Evolutionary conservation across 2,797 vertebrate genomes (phyloP).

Genomic region (Pangasius djambal): DNA sequence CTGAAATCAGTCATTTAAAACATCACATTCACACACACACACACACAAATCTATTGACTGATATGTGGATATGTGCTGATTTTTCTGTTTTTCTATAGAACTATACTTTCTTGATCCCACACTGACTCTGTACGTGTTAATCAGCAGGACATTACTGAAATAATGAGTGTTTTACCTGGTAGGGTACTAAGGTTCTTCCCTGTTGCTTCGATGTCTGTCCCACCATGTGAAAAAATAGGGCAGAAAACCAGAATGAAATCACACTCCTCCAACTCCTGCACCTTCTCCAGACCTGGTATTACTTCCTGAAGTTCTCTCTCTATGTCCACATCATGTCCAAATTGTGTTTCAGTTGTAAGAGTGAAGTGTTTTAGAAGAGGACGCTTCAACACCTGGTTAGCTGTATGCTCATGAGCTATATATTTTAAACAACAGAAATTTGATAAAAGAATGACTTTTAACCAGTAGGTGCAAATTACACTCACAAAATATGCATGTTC

Average conservation of each 20-base stretch:
- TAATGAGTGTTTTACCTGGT: neutral
- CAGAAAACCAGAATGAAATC: conserved; percentile 41
- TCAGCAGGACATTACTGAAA: neutral
- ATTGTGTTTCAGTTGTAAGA: neutral
- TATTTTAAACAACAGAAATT: neutral
- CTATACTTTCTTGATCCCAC: neutral
- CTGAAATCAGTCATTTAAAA: too few species aligned
- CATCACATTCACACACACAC: too few species aligned
- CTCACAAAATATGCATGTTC: neutral
- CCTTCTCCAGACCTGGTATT: neutral
- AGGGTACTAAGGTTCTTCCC: neutral
- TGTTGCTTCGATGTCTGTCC: conserved; percentile 23
- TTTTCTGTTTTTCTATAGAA: neutral
- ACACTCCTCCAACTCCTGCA: conserved; percentile 18
- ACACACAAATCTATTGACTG: too few species aligned
- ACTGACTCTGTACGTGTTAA: neutral
- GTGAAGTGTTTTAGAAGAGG: neutral
- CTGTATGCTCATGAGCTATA: neutral
- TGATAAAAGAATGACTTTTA: too few species aligned
- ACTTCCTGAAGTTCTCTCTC: neutral
- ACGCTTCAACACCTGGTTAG: neutral
- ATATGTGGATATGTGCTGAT: neutral
- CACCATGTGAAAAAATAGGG: conserved; percentile 33
- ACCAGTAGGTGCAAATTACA: too few species aligned
- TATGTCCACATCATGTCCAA: neutral